These are phyloP conservation scores for Dinocampus coccinellae DNA, from an alignment of 2,888 invertebrate genomes.

Conservation along the genomic window DNA sequence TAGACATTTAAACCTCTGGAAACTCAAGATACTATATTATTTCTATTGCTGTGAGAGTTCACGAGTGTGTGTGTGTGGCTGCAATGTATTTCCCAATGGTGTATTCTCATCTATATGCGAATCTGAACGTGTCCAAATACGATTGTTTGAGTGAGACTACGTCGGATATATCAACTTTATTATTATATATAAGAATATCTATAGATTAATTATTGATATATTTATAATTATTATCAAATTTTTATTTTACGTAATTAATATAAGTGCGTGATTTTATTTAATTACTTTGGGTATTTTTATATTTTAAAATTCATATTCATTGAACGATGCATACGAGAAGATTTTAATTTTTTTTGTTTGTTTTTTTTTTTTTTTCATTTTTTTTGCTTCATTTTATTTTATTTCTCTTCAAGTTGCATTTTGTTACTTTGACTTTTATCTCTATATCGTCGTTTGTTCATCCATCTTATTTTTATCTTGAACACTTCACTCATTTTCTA, in stretches of 20 bases:
- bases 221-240: background rate
- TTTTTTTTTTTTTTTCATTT: constrained; percentile 20
- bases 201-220: too few relatives aligned
- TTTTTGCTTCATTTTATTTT: constrained; percentile 3
- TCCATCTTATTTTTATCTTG: constrained; percentile 34
- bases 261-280: too few relatives aligned
- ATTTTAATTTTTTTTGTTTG: constrained; percentile 5
- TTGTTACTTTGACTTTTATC: constrained; percentile 19
- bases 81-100: background rate
- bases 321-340: too few relatives aligned
- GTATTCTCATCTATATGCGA: background rate
- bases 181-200: background rate
- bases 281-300: constrained; percentile 16
- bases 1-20: constrained; percentile 4
- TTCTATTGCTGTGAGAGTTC: background rate
- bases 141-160: background rate
- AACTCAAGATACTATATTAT: background rate
- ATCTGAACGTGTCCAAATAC: background rate
- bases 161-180: background rate
- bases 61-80: background rate
- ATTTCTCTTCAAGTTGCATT: too few relatives aligned
- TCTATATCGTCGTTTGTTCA: constrained; percentile 26
- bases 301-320: too few relatives aligned
- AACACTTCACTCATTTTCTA: background rate
- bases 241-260: too few relatives aligned